Evolutionary conservation across 1,140 invertebrate genomes (phyloP), one percentile per base, ranked within the genome.

Genomic region (Pollicipes pollicipes): DNA sequence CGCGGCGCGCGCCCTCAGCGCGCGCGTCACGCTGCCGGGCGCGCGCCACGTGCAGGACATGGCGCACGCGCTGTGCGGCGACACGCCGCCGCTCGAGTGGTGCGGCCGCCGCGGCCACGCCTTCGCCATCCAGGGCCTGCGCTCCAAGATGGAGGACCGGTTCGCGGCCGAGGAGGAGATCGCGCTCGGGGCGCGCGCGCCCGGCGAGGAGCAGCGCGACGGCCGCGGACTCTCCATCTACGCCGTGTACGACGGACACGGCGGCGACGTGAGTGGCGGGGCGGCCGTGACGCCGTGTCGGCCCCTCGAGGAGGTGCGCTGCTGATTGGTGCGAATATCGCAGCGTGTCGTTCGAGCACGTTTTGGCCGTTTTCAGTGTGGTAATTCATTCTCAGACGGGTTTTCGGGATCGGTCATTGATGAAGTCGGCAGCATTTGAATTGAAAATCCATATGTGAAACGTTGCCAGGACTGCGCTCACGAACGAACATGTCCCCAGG

Each of bases 21-120:
- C 70, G 32, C 67, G 30, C 24, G 68, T n/a, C 24, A 21, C n/a
- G 27, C 68, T 68, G 30, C 70, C 66, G 24, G 70, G 69, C 28
- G 63, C 64, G 27, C 70, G 30, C 68, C 68, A 10, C 68, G 24
- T 68, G 70, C 28, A 71, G 30, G 6, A 71, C 68, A 30, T 30
- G 69, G 30, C 70, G 69, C 30, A 45, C 63, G 17, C 68, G 69
- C 63, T 70, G 72, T 35, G 35, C 35, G 35, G 35, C 17, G 35
- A 35, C 6, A 35, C 35, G 35, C 35, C 35, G 35, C 35, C 35
- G 35, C 6, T 17, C 35, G 35, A 35, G 35, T 64, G 63, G 63
- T 21, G 63, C 27, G 63, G 63, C 8, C 21, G 21, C 3, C 63
- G 63, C 27, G 63, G 6, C 24, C 3, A 4, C 27, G 63, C 63